phyloP scores from a whole-genome alignment of 2,797 vertebrate species.

The Spatula clypeata region DNA sequence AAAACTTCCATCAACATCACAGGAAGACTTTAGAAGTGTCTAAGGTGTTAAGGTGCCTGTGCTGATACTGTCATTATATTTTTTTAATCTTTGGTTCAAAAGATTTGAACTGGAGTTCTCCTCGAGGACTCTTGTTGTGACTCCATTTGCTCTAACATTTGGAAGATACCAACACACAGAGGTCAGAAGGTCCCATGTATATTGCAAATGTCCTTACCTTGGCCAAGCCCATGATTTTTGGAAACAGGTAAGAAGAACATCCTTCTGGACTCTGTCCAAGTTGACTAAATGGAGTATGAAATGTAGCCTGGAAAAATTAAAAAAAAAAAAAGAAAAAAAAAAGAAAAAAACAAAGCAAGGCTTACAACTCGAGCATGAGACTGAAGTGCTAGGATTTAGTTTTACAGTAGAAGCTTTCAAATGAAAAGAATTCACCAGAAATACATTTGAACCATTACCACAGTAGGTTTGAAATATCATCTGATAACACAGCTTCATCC shows the following conservation, averaged over 20 bases:
- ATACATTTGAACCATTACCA: background rate
- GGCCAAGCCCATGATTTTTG: constrained; percentile 91
- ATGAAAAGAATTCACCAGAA: background rate
- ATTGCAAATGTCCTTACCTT: constrained; percentile 85
- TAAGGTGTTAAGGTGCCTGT: background rate
- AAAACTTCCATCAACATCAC: background rate
- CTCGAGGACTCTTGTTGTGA: background rate
- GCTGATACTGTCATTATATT: background rate
- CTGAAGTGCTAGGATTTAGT: background rate
- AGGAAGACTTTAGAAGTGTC: background rate
- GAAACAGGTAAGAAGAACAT: constrained; percentile 94
- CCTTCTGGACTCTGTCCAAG: constrained; percentile 93
- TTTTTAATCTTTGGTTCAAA: background rate
- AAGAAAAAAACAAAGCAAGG: background rate
- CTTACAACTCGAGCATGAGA: background rate
- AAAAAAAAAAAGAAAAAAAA: background rate
- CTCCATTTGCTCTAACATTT: background rate
- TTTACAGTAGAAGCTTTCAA: background rate
- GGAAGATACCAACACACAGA: background rate
- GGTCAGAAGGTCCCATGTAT: background rate
- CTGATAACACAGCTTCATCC: background rate
- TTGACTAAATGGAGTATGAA: constrained; percentile 92
- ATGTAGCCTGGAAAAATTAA: constrained; percentile 87
- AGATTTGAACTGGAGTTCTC: background rate
- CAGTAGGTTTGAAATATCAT: background rate